phyloP scores from a whole-genome alignment of 2,888 invertebrate genomes.

The Phrixothrix hirtus region DNA sequence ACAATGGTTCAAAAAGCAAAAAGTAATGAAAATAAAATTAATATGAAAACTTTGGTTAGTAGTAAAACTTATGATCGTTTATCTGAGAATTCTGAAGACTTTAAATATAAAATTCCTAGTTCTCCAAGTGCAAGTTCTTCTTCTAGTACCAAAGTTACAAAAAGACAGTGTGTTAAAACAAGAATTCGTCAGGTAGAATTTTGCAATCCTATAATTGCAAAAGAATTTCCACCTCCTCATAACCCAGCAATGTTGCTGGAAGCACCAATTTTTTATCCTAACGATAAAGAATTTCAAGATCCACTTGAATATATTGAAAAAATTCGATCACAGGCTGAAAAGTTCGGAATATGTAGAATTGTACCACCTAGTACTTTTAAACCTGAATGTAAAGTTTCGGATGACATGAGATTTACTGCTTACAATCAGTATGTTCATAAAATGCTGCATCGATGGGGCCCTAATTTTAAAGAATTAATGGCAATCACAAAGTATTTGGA shows the following conservation, averaged over 20 bases:
- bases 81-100: slow-evolving; percentile 44
- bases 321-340: slow-evolving; percentile 73
- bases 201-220: slow-evolving; percentile 49
- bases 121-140: slow-evolving; percentile 55
- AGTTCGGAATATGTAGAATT: slow-evolving; percentile 85
- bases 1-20: slow-evolving; percentile 62
- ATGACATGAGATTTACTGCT: slow-evolving; percentile 84
- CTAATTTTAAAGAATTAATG: slow-evolving; percentile 80
- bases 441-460: slow-evolving; percentile 87
- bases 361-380: slow-evolving; percentile 80
- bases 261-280: slow-evolving; percentile 80
- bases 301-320: slow-evolving; percentile 83
- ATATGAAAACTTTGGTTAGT: slow-evolving; percentile 25
- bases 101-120: slow-evolving; percentile 54
- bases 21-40: slow-evolving; percentile 45
- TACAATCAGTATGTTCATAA: slow-evolving; percentile 90
- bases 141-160: slow-evolving; percentile 53
- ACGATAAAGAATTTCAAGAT: slow-evolving; percentile 83
- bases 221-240: slow-evolving; percentile 55
- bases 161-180: slow-evolving; percentile 44
- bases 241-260: slow-evolving; percentile 65
- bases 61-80: too few species aligned
- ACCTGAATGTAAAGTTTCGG: slow-evolving; percentile 80
- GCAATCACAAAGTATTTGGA: slow-evolving; percentile 82
- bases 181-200: slow-evolving; percentile 42